Conservation (phyloP, 2,888 invertebrate genomes). For the Lycophotia porphyrea region DNA sequence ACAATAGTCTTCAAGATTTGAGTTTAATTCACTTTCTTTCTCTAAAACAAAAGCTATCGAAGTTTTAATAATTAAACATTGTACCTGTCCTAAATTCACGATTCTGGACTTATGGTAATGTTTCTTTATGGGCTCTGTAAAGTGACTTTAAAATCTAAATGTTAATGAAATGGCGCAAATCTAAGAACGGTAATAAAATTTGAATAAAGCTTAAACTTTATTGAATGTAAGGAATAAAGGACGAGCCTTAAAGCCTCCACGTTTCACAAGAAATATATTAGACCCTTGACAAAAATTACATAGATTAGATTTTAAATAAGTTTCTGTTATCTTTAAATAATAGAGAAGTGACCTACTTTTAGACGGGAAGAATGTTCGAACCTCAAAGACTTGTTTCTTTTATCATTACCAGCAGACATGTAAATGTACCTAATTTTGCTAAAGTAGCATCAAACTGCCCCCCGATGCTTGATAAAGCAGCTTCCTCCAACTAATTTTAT, state of each 20-base stretch:
- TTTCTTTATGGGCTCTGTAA: slow-evolving; percentile 44
- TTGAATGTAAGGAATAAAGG: slow-evolving; percentile 55
- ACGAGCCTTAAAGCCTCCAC: slow-evolving; percentile 15
- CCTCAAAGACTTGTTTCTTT: background rate
- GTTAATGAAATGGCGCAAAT: slow-evolving; percentile 61
- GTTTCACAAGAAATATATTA: slow-evolving; percentile 40
- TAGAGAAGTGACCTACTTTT: background rate
- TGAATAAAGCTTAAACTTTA: slow-evolving; percentile 64
- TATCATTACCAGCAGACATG: background rate
- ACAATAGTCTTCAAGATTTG: background rate
- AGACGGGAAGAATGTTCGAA: background rate
- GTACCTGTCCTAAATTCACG: slow-evolving; percentile 37
- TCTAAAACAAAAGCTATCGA: slow-evolving; percentile 15
- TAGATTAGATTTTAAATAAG: slow-evolving; percentile 48
- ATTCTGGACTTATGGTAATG: slow-evolving; percentile 51
- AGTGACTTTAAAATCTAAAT: slow-evolving; percentile 58
- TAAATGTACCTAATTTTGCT: background rate
- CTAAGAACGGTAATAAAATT: slow-evolving; percentile 64
- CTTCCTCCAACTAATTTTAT: slow-evolving; percentile 32
- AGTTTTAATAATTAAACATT: slow-evolving; percentile 40
- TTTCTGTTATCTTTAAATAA: slow-evolving; percentile 15
- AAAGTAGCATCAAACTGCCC: background rate
- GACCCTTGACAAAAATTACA: slow-evolving; percentile 49
- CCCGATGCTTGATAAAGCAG: slow-evolving; percentile 24
- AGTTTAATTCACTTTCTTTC: background rate